Conservation (phyloP, 2,888 invertebrate genomes). For the Ditula angustiorana region DNA sequence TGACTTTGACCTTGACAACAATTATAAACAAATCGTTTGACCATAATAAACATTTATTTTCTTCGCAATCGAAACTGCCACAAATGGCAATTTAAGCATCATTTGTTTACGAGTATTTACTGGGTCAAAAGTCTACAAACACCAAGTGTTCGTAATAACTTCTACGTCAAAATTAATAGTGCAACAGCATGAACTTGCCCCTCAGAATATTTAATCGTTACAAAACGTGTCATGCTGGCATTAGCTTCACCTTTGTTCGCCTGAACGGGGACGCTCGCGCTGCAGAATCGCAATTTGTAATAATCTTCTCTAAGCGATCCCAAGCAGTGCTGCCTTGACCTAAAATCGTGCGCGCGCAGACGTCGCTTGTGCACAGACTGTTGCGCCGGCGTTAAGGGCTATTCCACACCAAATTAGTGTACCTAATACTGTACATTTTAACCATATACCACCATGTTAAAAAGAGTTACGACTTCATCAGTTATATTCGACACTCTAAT, state of each 20-base stretch:
- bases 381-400: neutral
- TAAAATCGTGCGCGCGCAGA: constrained; percentile 65
- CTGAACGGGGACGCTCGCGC: constrained; percentile 19
- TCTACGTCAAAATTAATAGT: constrained; percentile 6
- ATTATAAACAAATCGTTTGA: constrained; percentile 2
- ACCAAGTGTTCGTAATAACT: too few relatives aligned
- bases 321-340: constrained; percentile 76
- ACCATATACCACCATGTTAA: too few relatives aligned
- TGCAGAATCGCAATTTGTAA: constrained; percentile 61
- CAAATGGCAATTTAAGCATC: neutral
- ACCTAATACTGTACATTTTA: too few relatives aligned
- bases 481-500: too few relatives aligned
- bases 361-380: constrained; percentile 24
- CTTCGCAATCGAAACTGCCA: constrained; percentile 5
- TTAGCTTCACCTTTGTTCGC: constrained; percentile 39
- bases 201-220: constrained; percentile 10
- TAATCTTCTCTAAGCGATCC: constrained; percentile 70
- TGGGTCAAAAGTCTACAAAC: neutral
- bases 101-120: neutral
- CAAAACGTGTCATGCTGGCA: constrained; percentile 32
- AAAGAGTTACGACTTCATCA: too few relatives aligned
- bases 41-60: too few relatives aligned
- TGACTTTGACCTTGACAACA: constrained; percentile 14
- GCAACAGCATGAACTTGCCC: constrained; percentile 33
- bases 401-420: neutral